Percentiles rank a stretch among this genome's conserved stretches.
phyloP scores from a whole-genome alignment of 2,113 vertebrate genomes.

The Nyctibius bracteatus region DNA sequence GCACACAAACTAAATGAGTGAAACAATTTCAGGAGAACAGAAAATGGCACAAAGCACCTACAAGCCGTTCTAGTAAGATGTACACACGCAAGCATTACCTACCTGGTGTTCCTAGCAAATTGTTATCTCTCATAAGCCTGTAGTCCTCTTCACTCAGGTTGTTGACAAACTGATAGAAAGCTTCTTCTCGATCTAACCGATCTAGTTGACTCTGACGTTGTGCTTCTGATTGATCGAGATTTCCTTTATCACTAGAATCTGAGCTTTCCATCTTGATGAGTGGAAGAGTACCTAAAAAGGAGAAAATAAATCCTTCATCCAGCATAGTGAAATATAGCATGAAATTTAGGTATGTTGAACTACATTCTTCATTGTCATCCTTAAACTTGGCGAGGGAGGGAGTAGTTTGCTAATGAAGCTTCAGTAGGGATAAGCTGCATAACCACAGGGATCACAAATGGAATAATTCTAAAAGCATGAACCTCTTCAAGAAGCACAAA shows the following conservation, averaged over 20 bases:
- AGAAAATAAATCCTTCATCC: conserved; percentile 3
- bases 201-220: conserved; percentile 92
- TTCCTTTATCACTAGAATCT: conserved; percentile 88
- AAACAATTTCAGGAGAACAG: not conserved
- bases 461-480: not conserved
- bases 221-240: conserved; percentile 86
- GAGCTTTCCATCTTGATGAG: conserved; percentile 89
- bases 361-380: not conserved
- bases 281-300: conserved; percentile 66
- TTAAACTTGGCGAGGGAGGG: not conserved
- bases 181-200: conserved; percentile 91
- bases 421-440: not conserved
- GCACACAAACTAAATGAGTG: not conserved
- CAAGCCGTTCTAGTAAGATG: not conserved
- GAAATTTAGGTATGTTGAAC: not conserved
- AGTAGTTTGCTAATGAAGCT: not conserved
- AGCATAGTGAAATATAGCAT: not conserved
- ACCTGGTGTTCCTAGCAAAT: conserved; percentile 97
- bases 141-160: conserved; percentile 97
- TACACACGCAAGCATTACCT: not conserved
- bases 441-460: not conserved
- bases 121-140: conserved; percentile 98
- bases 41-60: not conserved
- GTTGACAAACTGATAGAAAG: conserved; percentile 98
- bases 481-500: not conserved